Evolutionary conservation across 2,797 vertebrate species (phyloP), one percentile per base, ranked within the genome.

Genomic region (Bryconaethiops microstoma): DNA sequence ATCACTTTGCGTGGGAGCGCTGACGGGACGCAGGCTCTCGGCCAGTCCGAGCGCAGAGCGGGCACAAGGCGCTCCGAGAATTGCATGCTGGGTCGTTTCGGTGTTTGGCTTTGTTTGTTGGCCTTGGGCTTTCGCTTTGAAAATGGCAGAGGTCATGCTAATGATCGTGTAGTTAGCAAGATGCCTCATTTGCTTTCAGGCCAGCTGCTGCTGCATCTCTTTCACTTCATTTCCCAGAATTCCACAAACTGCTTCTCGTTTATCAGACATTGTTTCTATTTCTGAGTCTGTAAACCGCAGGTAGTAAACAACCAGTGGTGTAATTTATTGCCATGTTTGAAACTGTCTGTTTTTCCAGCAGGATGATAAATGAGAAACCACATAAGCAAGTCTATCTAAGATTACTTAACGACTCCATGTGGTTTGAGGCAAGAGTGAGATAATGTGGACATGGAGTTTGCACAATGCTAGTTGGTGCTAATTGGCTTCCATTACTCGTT

Each of bases 1-100:
- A 29, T 48, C 59, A 23, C 35, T 71, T 70, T n/a, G 55, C 62
- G 57, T 0, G 55, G 79, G 60, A 29, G 8, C 74, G 12, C 65
- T 76, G 74, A 80, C 52, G n/a, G 52, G 69, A 67, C 35, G 40
- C 45, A 63, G 54, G 16, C 54, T 23, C 57, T 21, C 23, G 40
- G 79, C 64, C 64, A 79, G 59, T 60, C 23, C 25, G 17, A 40
- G 23, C 48, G 35, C 67, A 54, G 17, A 75, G 63, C 72, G 80
- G 74, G 39, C 48, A 75, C 59, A 42, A 42, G 17, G 73, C 73
- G 19, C 25, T 39, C 25, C 29, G 25, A 48, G 62, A 17, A 67
- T 19, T 72, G 35, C 14, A 48, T 57, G 65, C 68, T 73, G 68
- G 52, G 54, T 73, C 17, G 23, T 73, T 70, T 71, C 29, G 40